Percentiles rank a stretch among this genome's conserved stretches.
phyloP scores from a whole-genome alignment of 2,113 vertebrate genomes.

The Litocranius walleri region DNA sequence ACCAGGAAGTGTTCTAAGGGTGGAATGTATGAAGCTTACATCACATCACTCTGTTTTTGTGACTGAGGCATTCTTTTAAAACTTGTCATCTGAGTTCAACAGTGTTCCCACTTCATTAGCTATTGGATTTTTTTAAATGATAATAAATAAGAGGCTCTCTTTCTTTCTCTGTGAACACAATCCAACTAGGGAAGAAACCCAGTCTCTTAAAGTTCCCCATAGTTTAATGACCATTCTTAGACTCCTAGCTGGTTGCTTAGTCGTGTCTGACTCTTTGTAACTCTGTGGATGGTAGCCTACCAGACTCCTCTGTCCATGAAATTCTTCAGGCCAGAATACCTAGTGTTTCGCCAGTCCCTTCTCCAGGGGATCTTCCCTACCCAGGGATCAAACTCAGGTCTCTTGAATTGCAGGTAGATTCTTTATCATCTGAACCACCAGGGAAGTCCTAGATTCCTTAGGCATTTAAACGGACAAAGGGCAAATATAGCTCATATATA shows the following conservation, averaged over 20 bases:
- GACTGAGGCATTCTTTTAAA: constrained; percentile 43
- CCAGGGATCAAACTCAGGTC: neutral
- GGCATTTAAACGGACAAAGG: neutral
- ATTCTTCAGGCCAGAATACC: neutral
- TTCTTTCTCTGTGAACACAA: constrained; percentile 11
- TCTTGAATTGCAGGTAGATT: neutral
- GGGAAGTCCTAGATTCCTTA: neutral
- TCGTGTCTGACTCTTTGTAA: neutral
- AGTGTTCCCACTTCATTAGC: constrained; percentile 19
- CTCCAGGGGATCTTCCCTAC: neutral
- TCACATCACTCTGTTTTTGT: neutral
- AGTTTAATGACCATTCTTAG: neutral
- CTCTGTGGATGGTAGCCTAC: neutral
- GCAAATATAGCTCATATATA: neutral
- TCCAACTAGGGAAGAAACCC: neutral
- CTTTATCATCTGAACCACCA: neutral
- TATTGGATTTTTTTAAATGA: neutral
- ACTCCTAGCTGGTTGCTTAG: neutral
- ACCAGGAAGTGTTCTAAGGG: neutral
- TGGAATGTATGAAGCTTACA: neutral
- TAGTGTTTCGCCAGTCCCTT: neutral
- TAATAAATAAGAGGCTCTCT: neutral
- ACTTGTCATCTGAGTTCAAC: constrained; percentile 27
- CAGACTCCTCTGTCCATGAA: neutral
- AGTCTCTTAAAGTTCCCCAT: neutral